Percentiles rank a stretch among this genome's conserved stretches.
phyloP scores from a whole-genome alignment of 2,113 vertebrate species.

The Ursus arctos region DNA sequence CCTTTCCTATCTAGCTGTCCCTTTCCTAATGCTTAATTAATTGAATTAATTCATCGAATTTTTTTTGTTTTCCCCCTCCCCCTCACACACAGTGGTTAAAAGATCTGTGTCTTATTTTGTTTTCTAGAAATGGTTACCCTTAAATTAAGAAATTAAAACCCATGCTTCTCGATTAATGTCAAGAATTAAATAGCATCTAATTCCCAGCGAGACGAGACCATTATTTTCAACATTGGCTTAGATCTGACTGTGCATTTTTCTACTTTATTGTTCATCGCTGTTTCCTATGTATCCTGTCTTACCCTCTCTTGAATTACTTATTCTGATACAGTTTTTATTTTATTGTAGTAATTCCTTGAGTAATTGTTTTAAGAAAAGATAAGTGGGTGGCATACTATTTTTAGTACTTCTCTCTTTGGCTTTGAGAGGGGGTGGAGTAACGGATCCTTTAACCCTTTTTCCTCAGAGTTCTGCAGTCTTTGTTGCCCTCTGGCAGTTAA shows the following conservation, averaged over 20 bases:
- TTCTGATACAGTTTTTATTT: conserved; percentile 56
- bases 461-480: background rate
- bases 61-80: background rate
- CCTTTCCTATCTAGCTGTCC: conserved; percentile 4
- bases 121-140: conserved; percentile 39
- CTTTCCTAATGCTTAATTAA: background rate
- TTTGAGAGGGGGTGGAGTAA: conserved; percentile 38
- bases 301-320: conserved; percentile 59
- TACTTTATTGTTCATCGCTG: background rate
- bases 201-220: background rate
- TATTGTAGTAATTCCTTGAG: conserved; percentile 71
- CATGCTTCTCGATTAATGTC: background rate
- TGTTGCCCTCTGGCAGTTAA: background rate
- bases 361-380: conserved; percentile 57
- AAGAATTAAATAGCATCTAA: conserved; percentile 6
- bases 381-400: conserved; percentile 57
- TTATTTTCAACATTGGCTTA: background rate
- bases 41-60: conserved; percentile 44
- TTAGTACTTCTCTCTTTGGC: conserved; percentile 65
- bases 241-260: background rate
- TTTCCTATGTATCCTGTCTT: conserved; percentile 5
- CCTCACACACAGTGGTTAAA: background rate
- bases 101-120: background rate
- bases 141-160: background rate
- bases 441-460: background rate